phyloP scores from a whole-genome alignment of 1,140 invertebrate species.

The Zaprionus tsacasi region DNA sequence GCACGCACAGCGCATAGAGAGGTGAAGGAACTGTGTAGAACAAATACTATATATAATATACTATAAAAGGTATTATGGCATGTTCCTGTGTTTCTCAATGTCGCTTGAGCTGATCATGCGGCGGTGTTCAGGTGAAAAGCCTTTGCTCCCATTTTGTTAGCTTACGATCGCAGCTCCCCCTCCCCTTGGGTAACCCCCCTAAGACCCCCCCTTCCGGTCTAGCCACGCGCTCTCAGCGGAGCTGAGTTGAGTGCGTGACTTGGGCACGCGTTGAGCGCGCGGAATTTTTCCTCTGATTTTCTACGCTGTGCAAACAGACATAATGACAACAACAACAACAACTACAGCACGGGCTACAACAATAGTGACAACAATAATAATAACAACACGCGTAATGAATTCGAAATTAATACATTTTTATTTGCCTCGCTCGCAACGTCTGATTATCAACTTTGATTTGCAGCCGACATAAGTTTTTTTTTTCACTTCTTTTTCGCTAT shows the following conservation, averaged over 20 bases:
- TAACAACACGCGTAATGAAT: constrained; percentile 62
- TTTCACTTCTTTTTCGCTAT: constrained; percentile 30
- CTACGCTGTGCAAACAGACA: constrained; percentile 2
- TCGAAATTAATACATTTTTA: constrained; percentile 69
- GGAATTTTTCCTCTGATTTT: constrained; percentile 52
- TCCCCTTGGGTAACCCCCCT: background rate
- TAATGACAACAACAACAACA: constrained; percentile 23
- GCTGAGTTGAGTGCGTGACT: constrained; percentile 61
- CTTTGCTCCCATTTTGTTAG: constrained; percentile 19
- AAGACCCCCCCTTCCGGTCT: no score
- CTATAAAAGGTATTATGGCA: background rate
- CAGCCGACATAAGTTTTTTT: constrained; percentile 14
- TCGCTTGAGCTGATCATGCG: constrained; percentile 34
- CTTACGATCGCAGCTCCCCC: background rate
- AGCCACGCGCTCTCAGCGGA: no score
- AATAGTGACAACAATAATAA: constrained; percentile 24
- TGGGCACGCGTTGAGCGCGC: constrained; percentile 59
- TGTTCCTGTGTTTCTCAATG: background rate
- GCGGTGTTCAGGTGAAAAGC: constrained; percentile 18
- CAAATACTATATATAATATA: background rate
- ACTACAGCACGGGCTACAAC: constrained; percentile 31
- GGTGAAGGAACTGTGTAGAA: constrained; percentile 34
- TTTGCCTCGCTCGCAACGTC: constrained; percentile 21
- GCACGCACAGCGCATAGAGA: constrained; percentile 15
- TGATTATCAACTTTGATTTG: constrained; percentile 60